Percentiles rank a stretch among this genome's conserved stretches.
These are phyloP conservation scores for Plebejus argus DNA, from an alignment of 2,888 invertebrate genomes.

Conservation along the genomic window DNA sequence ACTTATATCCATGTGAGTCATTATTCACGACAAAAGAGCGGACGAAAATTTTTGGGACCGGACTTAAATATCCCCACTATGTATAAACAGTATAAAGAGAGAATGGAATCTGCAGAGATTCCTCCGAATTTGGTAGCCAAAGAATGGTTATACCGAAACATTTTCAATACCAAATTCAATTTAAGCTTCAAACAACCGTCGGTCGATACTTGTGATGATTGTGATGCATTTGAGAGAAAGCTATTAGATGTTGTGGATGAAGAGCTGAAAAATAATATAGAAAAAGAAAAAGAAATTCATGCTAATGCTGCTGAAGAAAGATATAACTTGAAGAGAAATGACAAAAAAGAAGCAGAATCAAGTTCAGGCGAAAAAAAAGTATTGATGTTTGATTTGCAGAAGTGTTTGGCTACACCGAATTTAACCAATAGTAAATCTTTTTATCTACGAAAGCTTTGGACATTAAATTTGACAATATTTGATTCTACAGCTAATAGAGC, in stretches of 20 bases:
- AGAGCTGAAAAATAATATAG: not conserved
- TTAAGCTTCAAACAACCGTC: no score
- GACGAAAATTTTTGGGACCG: not conserved
- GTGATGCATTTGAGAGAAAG: no score
- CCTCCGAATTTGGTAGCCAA: constrained; percentile 9
- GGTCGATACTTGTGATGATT: no score
- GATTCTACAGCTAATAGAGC: constrained; percentile 13
- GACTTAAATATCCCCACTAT: constrained; percentile 19
- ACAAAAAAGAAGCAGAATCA: constrained; percentile 29
- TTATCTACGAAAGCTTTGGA: no score
- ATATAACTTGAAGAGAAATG: constrained; percentile 29
- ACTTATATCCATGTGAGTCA: no score
- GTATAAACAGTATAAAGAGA: constrained; percentile 19
- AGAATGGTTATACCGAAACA: not conserved
- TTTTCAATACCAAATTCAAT: no score
- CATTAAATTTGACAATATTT: no score
- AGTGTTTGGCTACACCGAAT: constrained; percentile 39
- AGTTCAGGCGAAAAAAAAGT: constrained; percentile 34
- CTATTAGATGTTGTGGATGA: no score
- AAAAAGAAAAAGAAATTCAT: constrained; percentile 19
- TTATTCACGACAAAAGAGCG: no score
- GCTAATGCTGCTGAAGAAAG: constrained; percentile 22
- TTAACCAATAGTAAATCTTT: no score
- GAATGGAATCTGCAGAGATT: constrained; percentile 2
- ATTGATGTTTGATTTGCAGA: constrained; percentile 40